These are phyloP conservation scores for Ranitomeya imitator DNA, from an alignment of 2,113 vertebrate species.

Conservation along the genomic window DNA sequence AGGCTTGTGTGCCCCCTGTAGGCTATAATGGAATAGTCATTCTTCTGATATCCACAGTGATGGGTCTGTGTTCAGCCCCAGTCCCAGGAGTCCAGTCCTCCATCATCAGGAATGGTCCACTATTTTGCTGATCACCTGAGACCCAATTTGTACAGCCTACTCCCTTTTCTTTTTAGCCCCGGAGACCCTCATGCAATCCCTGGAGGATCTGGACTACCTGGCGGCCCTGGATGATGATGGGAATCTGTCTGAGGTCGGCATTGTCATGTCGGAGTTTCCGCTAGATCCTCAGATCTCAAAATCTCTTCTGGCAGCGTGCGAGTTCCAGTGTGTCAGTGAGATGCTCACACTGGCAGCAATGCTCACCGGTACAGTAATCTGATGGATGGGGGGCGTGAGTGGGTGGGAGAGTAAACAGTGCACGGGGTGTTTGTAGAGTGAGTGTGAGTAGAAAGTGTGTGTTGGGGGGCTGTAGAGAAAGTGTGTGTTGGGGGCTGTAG, in stretches of 20 bases:
- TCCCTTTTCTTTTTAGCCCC: conserved; percentile 69
- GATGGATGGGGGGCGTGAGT: not conserved
- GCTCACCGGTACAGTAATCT: conserved; percentile 74
- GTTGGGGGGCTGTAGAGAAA: no score
- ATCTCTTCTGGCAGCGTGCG: conserved; percentile 83
- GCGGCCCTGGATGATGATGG: conserved; percentile 79
- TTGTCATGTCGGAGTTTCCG: conserved; percentile 85
- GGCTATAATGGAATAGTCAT: no score
- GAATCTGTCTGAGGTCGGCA: conserved; percentile 82
- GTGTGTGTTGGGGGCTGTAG: no score
- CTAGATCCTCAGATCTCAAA: conserved; percentile 82
- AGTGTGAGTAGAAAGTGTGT: not conserved
- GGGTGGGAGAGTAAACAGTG: not conserved
- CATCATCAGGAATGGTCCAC: not conserved
- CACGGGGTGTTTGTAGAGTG: not conserved
- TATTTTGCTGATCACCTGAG: not conserved
- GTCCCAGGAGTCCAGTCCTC: no score
- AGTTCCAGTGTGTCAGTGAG: conserved; percentile 85
- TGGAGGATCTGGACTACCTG: conserved; percentile 88
- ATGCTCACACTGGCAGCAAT: conserved; percentile 87
- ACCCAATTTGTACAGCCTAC: not conserved
- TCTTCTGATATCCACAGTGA: no score
- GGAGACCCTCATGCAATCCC: conserved; percentile 82
- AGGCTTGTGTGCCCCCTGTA: not conserved
- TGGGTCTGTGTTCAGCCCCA: no score